Conservation (phyloP, 2,113 vertebrate genomes). For the Eclectus roratus region DNA sequence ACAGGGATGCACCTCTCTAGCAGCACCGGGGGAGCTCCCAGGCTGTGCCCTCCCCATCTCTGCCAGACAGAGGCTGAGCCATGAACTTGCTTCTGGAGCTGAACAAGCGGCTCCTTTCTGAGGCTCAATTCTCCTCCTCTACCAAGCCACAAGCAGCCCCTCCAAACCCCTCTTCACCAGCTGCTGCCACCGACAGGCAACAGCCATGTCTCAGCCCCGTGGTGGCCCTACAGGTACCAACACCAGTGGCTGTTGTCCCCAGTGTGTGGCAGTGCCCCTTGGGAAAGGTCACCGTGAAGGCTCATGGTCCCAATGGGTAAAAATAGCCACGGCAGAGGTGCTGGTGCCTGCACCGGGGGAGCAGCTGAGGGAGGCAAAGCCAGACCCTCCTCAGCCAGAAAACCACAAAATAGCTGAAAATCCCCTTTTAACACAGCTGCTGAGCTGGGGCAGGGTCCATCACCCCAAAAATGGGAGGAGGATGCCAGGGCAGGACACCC, state of each 20-base stretch:
- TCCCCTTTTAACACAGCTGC: not conserved
- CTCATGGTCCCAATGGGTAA: not conserved
- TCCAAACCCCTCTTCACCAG: not conserved
- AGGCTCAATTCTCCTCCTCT: not conserved
- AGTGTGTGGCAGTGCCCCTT: not conserved
- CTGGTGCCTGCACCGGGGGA: not conserved
- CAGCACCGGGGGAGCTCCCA: accelerated
- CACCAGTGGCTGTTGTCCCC: not conserved
- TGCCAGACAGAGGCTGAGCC: not conserved
- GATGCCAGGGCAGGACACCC: not conserved
- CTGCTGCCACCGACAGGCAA: not conserved
- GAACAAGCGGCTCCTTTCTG: not conserved
- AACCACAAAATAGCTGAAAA: not conserved
- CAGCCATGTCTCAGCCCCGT: not conserved
- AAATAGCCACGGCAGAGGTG: slow-evolving; percentile 22
- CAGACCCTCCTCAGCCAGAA: not conserved
- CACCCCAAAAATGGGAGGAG: not conserved
- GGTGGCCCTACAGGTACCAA: not conserved
- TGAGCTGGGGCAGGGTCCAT: not conserved
- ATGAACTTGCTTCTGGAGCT: not conserved
- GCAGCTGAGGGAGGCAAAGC: not conserved
- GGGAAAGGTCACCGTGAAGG: not conserved
- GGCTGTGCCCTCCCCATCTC: not conserved
- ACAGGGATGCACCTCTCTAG: not conserved
- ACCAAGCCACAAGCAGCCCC: not conserved